Evolutionary conservation across 1,140 invertebrate species (phyloP), one percentile per base, ranked within the genome.

Genomic region (Acyrthosiphon pisum): DNA sequence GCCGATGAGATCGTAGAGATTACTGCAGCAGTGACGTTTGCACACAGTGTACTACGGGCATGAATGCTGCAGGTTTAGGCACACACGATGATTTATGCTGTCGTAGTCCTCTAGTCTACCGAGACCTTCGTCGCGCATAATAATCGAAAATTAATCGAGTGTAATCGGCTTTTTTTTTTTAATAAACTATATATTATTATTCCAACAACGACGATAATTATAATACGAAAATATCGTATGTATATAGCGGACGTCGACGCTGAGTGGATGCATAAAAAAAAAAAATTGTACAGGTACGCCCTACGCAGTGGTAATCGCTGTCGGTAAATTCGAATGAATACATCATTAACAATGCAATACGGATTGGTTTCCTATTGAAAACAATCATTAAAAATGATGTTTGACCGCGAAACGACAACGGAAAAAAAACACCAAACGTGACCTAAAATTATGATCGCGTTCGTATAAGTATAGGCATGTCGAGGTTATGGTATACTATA

Each of bases 61-160:
- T 14, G 56, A 30, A 14, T 26, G 56, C 48, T 50, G 48, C 48
- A 18, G 48, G 48, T 9, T 8, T 46, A n/a, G n/a, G 60, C 14
- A 76, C 60, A n/a, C n/a, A n/a, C 60, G 14, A 76, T 76, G 60
- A 76, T 76, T 76, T 76, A 76, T 76, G 60, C 60, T 76, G 60
- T n/a, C 60, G 60, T 76, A 76, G 60, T 76, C 60, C 60, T 76
- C 30, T 6, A n/a, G 60, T 18, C 60, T 76, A 30, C 60, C 60
- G 60, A 76, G 30, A 76, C 60, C 60, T 76, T 76, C 60, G 60
- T 14, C n/a, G 30, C 14, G 60, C n/a, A 76, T 76, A 76, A 76
- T 76, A 76, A 76, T 76, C n/a, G 60, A 76, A 76, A 76, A 76
- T 76, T 76, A 76, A 76, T 76, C 60, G 60, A 76, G 60, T 76